Base-by-base conservation (phyloP, 1,140 invertebrate species). In the Drosophila kanapiae region DNA sequence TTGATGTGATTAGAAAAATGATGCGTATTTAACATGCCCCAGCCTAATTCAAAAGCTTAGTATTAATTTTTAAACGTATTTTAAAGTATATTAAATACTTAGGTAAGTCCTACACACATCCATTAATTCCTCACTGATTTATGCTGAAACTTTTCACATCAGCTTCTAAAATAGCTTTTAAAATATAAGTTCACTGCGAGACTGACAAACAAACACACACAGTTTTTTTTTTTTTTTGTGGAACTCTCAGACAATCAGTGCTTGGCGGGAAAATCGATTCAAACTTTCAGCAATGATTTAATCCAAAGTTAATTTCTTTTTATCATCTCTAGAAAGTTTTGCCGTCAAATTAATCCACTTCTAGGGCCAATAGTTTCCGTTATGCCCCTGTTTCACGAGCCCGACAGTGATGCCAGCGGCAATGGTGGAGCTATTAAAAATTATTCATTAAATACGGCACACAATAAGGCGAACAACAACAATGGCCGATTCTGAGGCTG, bases 371-470 rank as follows among this genome's bases (percentile, higher is more conserved):
- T 72, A 71, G 43, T 49, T 59, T 40, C 69, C 53, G 18, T 31
- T 49, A 37, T 54, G 47, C 14, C 42, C 43, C 53, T 13, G 37
- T n/a, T 37, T 33, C 65, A 11, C 8, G n/a, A 29, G 49, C 37
- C 51, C 40, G 43, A 18, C 40, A 47, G 72, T 51, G 78, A 62
- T 48, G 70, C 45, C 45, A 27, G 18, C 37, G 47, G 65, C 81
- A 71, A 71, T 85, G 74, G 71, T 18, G 67, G 37, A 84, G 83
- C 84, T 88, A 86, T 86, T 86, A 87, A 87, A 87, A 88, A 90
- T 87, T 87, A 87, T 87, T 88, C 84, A 87, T 87, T 87, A 87
- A 88, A 88, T 88, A 82, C 85, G 72, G 60, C 67, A 80, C 62
- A 84, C 82, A 85, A 78, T 75, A 78, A 78, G 65, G 43, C 56